Evolutionary conservation across 2,797 vertebrate genomes (phyloP), one percentile per base, ranked within the genome.

Genomic region (Peromyscus nudipes): DNA sequence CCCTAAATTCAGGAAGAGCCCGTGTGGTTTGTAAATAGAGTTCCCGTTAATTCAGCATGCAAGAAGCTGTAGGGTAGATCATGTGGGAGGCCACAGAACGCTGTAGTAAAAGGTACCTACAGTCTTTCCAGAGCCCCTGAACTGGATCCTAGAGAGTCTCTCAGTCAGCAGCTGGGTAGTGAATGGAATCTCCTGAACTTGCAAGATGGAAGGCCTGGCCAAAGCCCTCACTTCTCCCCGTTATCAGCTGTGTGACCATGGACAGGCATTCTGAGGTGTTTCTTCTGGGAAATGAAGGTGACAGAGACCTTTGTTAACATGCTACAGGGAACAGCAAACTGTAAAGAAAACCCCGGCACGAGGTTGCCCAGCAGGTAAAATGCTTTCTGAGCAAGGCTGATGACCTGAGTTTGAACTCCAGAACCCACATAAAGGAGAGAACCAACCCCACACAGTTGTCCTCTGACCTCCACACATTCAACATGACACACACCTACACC

Each of bases 221-320:
- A 67, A 43, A 73, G 40, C 43, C 46, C 37, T 81, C 6, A 2
- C 46, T 16, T 49, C 60, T 49, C 19, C 37, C 64, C 60, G 9
- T 17, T 75, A 69, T 40, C n/a, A 81, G 25, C 86, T 90, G 52
- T 82, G 67, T 69, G 34, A 46, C 43, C 6, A 11, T 19, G 46
- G 37, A 57, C 73, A 81, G 85, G 64, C 69, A 76, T 75, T 92
- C 57, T 73, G 76, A 85, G 55, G 25, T 81, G n/a, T 73, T 95
- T 81, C 85, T 93, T 93, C 77, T 77, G 65, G 31, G 81, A 94
- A 94, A 93, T 65, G 12, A 92, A 62, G 79, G 29, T 73, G 31
- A 43, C 27, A 34, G 43, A 62, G 40, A 86, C 62, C 34, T 92
- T 62, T 52, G 81, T 88, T 86, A 81, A 94, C n/a, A 11, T 40